Evolutionary conservation across 1,140 invertebrate genomes (phyloP).

Genomic region (Rhopalosiphum padi): DNA sequence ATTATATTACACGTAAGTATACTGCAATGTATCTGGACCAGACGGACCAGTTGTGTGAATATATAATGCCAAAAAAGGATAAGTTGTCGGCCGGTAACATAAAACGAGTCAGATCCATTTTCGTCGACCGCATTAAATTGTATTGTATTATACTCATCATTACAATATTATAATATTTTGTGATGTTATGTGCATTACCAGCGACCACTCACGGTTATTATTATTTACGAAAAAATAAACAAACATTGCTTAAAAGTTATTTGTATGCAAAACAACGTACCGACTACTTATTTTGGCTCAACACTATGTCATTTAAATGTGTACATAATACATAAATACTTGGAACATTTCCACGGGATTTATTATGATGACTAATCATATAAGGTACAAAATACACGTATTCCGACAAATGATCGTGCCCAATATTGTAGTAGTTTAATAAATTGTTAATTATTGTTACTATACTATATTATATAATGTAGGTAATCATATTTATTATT

Average conservation of each 20-base stretch:
- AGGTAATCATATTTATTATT: background rate
- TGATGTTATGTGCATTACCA: background rate
- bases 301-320: background rate
- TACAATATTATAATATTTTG: background rate
- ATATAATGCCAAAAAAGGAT: background rate
- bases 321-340: background rate
- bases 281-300: background rate
- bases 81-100: background rate
- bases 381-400: background rate
- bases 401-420: background rate
- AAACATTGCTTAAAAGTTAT: background rate
- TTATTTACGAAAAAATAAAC: background rate
- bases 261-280: background rate
- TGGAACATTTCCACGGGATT: background rate
- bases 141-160: background rate
- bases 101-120: conserved; percentile 10
- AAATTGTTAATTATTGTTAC: background rate
- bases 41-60: background rate
- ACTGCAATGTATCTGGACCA: background rate
- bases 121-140: background rate
- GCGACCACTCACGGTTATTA: background rate
- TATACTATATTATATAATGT: background rate
- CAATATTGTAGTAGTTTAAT: background rate
- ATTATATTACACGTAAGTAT: background rate
- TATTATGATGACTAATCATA: background rate